Evolutionary conservation across 2,797 vertebrate genomes (phyloP).

Genomic region (Gymnoscopelus braueri): DNA sequence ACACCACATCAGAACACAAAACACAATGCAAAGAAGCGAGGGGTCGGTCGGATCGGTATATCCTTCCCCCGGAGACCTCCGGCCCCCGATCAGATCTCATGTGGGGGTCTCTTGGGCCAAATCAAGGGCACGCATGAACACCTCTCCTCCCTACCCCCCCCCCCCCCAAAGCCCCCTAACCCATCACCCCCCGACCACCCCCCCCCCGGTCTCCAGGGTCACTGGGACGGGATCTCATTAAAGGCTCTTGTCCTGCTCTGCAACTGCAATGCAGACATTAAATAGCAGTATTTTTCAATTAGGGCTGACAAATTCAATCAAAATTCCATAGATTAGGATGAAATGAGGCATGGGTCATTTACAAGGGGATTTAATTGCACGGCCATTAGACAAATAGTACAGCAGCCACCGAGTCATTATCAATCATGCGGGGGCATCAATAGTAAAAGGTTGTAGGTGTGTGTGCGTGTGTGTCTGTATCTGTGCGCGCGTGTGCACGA

Average conservation of each 20-base stretch:
- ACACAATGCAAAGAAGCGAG: slow-evolving; percentile 2
- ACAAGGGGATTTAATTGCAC: slow-evolving; percentile 99
- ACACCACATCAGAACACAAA: not conserved
- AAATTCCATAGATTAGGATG: slow-evolving; percentile 99
- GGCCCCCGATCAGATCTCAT: too few relatives aligned
- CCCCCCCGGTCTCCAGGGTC: slow-evolving; percentile 76
- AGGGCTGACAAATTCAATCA: slow-evolving; percentile 99
- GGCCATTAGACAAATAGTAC: slow-evolving; percentile 99
- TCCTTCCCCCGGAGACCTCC: too few relatives aligned
- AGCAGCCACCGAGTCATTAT: slow-evolving; percentile 94
- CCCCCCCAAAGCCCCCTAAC: slow-evolving; percentile 15
- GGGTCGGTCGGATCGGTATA: slow-evolving; percentile 34
- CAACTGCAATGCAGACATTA: slow-evolving; percentile 94
- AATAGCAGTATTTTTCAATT: slow-evolving; percentile 99
- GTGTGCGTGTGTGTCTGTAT: slow-evolving; percentile 22
- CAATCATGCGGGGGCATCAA: slow-evolving; percentile 96
- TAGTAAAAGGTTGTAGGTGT: slow-evolving; percentile 82
- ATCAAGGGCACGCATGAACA: slow-evolving; percentile 41
- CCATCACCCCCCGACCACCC: slow-evolving; percentile 9
- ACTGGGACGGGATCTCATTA: slow-evolving; percentile 92
- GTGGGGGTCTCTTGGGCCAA: too few relatives aligned
- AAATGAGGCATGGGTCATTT: slow-evolving; percentile 99
- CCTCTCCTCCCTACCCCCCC: slow-evolving; percentile 16
- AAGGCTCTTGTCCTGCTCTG: slow-evolving; percentile 77
- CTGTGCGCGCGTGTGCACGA: slow-evolving; percentile 32